Conservation (phyloP, 2,888 invertebrate genomes). For the Harpagoxenus sublaevis region DNA sequence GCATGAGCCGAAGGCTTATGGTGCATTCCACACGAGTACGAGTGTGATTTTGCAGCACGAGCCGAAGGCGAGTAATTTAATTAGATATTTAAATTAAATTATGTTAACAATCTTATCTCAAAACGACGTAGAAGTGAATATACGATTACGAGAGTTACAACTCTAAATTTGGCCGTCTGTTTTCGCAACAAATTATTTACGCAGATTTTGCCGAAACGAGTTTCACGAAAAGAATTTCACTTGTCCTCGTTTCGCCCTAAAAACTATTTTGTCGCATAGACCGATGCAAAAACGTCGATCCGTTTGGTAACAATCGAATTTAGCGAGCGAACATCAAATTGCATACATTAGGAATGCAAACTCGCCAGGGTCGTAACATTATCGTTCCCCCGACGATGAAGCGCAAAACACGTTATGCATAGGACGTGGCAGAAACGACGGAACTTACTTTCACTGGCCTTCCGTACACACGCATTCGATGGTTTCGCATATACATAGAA, state of each 20-base stretch:
- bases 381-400: conserved; percentile 15
- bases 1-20: too few relatives aligned
- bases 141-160: not conserved
- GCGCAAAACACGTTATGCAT: not conserved
- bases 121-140: not conserved
- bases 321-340: not conserved
- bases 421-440: conserved; percentile 31
- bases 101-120: not conserved
- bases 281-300: not conserved
- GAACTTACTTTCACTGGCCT: conserved; percentile 50
- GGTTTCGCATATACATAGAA: conserved; percentile 42
- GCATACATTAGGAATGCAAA: conserved; percentile 3
- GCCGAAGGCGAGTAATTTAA: too few relatives aligned
- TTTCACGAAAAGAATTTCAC: conserved; percentile 13
- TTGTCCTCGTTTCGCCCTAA: not conserved
- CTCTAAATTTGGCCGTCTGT: not conserved
- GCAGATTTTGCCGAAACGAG: not conserved
- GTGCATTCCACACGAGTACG: too few relatives aligned
- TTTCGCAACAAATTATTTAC: conserved; percentile 19
- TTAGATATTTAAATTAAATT: not conserved
- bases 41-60: too few relatives aligned
- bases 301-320: not conserved
- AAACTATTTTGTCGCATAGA: not conserved
- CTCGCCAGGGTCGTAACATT: conserved; percentile 22
- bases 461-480: conserved; percentile 30